These are phyloP conservation scores for Gopherus flavomarginatus DNA, from an alignment of 2,113 vertebrate species.

Conservation along the genomic window DNA sequence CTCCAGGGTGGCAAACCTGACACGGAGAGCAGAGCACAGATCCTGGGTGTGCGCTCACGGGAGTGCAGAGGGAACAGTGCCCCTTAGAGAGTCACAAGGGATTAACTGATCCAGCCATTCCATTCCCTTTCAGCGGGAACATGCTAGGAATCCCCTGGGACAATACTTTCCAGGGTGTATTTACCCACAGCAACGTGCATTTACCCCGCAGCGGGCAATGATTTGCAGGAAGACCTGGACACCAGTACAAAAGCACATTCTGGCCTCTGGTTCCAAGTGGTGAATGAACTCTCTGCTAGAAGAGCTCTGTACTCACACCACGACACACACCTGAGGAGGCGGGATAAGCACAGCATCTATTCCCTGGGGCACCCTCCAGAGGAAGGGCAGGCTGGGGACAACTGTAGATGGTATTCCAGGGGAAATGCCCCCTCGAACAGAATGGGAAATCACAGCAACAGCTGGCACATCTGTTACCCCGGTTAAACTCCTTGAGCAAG, in stretches of 20 bases:
- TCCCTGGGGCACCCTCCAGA: background rate
- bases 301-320: background rate
- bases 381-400: background rate
- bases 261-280: background rate
- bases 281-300: background rate
- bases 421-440: background rate
- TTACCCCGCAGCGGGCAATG: background rate
- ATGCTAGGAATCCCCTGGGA: rapidly evolving
- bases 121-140: background rate
- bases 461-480: too few relatives aligned
- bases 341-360: background rate
- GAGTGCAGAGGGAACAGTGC: background rate
- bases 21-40: background rate
- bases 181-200: background rate
- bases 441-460: background rate
- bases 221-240: background rate
- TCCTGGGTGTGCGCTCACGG: background rate
- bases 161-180: background rate
- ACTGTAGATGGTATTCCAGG: background rate
- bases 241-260: background rate
- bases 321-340: background rate
- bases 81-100: background rate
- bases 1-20: constrained; percentile 93
- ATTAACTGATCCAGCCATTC: background rate
- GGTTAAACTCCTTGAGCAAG: background rate